Evolutionary conservation across 2,888 invertebrate species (phyloP).

Genomic region (Flexamia atlantica): DNA sequence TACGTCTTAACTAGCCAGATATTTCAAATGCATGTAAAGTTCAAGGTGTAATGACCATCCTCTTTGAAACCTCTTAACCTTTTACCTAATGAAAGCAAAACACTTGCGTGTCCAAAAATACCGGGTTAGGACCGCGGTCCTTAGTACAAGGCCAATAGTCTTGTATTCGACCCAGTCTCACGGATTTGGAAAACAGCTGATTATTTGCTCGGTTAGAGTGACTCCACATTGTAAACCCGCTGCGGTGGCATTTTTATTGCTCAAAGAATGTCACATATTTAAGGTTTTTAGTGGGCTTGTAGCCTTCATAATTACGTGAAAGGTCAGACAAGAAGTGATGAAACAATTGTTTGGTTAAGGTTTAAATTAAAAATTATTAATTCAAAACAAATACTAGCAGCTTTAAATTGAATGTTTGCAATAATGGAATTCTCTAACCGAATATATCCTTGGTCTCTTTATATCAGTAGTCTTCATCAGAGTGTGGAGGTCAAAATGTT

Average conservation of each 20-base stretch:
- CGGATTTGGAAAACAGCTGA: not conserved
- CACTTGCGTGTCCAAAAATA: slow-evolving; percentile 41
- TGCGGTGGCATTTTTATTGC: not conserved
- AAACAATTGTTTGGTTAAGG: not conserved
- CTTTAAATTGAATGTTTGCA: too few relatives aligned
- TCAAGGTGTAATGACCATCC: not conserved
- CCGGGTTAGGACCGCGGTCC: not conserved
- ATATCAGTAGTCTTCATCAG: too few relatives aligned
- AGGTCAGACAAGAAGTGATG: not conserved
- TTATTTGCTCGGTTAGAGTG: not conserved
- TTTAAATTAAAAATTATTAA: too few relatives aligned
- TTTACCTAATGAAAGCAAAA: slow-evolving; percentile 26
- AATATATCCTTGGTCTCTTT: too few relatives aligned
- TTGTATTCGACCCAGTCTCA: not conserved
- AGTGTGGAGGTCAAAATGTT: too few relatives aligned
- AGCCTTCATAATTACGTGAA: not conserved
- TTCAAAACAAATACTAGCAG: too few relatives aligned
- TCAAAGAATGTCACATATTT: not conserved
- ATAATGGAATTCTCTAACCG: too few relatives aligned
- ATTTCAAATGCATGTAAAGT: too few relatives aligned
- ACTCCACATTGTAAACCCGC: not conserved
- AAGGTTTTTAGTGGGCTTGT: not conserved
- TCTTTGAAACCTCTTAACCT: not conserved
- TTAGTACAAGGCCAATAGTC: not conserved
- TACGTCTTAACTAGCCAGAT: too few relatives aligned